Percentiles rank a stretch among this genome's conserved stretches.
Conservation (phyloP, 2,888 invertebrate species). For the Operophtera brumata region DNA sequence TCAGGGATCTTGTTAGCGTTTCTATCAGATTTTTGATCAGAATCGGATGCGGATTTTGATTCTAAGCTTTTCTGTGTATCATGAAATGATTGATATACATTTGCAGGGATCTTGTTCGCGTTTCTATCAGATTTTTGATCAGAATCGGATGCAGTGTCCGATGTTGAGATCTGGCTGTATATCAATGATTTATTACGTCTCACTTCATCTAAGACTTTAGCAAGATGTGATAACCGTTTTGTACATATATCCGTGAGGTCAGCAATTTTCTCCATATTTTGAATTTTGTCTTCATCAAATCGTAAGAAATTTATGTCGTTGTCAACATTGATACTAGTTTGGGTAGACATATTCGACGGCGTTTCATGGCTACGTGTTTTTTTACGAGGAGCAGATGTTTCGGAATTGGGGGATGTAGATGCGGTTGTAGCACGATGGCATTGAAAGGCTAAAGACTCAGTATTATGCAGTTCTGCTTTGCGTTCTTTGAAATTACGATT, state of each 20-base stretch:
- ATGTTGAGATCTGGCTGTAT: conserved; percentile 65
- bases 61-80: conserved; percentile 25
- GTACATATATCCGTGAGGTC: conserved; percentile 74
- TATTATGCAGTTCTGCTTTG: conserved; percentile 2
- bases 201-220: conserved; percentile 73
- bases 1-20: conserved; percentile 30
- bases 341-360: conserved; percentile 57
- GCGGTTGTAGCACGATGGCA: conserved; percentile 34
- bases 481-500: background rate
- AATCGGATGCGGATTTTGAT: conserved; percentile 62
- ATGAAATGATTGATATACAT: conserved; percentile 22
- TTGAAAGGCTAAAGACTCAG: conserved; percentile 20
- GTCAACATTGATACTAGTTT: conserved; percentile 56
- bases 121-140: conserved; percentile 55
- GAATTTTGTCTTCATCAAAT: conserved; percentile 67
- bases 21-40: conserved; percentile 55
- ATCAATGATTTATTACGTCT: conserved; percentile 68
- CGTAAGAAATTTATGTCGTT: conserved; percentile 61
- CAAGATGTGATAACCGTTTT: conserved; percentile 68
- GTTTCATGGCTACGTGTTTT: conserved; percentile 31
- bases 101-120: conserved; percentile 25
- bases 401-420: conserved; percentile 48
- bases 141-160: conserved; percentile 60
- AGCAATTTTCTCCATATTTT: conserved; percentile 76
- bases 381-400: conserved; percentile 32